A percentile compares a stretch with the other conserved stretches of the same genome.
phyloP scores from a whole-genome alignment of 1,140 invertebrate genomes.

The Drosophila lini region DNA sequence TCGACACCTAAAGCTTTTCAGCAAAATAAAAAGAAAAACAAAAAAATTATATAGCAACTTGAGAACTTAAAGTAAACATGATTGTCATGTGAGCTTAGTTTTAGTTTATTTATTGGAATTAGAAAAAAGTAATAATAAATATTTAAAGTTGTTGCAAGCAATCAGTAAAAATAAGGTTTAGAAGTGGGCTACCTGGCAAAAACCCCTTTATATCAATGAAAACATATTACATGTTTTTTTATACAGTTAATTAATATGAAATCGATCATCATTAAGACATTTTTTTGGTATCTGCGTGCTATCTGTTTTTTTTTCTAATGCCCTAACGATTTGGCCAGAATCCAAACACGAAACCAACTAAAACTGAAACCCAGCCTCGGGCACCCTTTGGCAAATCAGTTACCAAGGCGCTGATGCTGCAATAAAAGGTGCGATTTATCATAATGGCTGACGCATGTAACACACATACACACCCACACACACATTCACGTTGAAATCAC shows the following conservation, averaged over 20 bases:
- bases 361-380: slow-evolving; percentile 20
- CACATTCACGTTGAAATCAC: neutral
- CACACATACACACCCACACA: slow-evolving; percentile 8
- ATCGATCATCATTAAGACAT: slow-evolving; percentile 5
- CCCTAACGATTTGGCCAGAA: slow-evolving; percentile 43
- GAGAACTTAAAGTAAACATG: slow-evolving; percentile 2
- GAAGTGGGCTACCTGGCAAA: too few species aligned
- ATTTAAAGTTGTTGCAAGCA: too few species aligned
- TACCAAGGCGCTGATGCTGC: slow-evolving; percentile 80
- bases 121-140: too few species aligned
- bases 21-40: too few species aligned
- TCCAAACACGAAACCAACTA: slow-evolving; percentile 24
- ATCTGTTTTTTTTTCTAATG: slow-evolving; percentile 47
- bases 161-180: neutral
- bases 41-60: too few species aligned
- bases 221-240: neutral
- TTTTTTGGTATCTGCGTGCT: neutral
- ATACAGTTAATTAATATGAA: slow-evolving; percentile 6
- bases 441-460: slow-evolving; percentile 67
- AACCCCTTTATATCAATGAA: too few species aligned
- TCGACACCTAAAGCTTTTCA: neutral
- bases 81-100: neutral
- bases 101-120: too few species aligned
- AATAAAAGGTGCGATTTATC: slow-evolving; percentile 83
- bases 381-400: slow-evolving; percentile 73